Evolutionary conservation across 2,113 vertebrate species (phyloP).

Genomic region (Struthidea cinerea): DNA sequence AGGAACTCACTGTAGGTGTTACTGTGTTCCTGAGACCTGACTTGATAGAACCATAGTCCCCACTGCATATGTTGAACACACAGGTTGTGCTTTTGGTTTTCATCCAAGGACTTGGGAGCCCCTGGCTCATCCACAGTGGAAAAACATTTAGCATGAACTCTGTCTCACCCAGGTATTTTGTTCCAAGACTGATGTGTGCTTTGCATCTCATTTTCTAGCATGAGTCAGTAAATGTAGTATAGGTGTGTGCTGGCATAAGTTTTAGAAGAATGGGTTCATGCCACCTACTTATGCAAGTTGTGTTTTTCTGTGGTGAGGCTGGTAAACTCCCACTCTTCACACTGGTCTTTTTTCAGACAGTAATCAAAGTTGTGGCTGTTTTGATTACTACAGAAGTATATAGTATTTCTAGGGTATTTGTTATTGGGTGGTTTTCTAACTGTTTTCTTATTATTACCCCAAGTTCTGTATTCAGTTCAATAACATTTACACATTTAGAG

Average conservation of each 20-base stretch:
- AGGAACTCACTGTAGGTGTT: background rate
- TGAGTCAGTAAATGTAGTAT: background rate
- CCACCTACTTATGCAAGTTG: background rate
- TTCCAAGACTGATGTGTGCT: background rate
- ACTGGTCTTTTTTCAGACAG: background rate
- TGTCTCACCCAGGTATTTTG: background rate
- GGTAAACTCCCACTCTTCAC: background rate
- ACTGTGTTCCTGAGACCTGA: background rate
- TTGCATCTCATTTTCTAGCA: background rate
- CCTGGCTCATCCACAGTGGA: background rate
- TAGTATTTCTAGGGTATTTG: background rate
- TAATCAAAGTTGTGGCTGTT: background rate
- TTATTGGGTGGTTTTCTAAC: background rate
- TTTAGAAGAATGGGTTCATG: background rate
- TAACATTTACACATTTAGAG: background rate
- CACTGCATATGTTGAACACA: background rate
- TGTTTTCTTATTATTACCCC: too few species aligned
- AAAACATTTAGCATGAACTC: background rate
- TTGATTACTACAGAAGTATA: background rate
- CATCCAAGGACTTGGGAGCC: background rate
- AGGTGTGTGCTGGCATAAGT: background rate
- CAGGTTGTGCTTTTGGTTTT: background rate
- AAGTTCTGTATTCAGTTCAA: background rate
- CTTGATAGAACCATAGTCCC: background rate
- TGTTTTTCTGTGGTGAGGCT: background rate